A percentile compares a stretch with the other conserved stretches of the same genome.
These are phyloP conservation scores for Podarcis lilfordi DNA, from an alignment of 2,797 vertebrate genomes.

Conservation along the genomic window DNA sequence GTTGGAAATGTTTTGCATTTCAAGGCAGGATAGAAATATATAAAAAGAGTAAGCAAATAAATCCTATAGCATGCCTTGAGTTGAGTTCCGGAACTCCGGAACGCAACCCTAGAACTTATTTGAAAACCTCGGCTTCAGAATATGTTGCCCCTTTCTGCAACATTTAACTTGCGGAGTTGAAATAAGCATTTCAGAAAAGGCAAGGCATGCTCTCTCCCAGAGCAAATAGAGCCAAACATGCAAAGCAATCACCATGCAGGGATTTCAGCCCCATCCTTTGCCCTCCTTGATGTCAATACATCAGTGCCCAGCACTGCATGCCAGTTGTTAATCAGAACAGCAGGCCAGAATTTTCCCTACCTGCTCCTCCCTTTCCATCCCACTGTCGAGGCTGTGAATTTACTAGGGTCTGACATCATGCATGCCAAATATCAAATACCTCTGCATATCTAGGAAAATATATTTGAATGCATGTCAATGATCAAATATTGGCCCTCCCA, in stretches of 20 bases:
- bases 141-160: not conserved
- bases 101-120: not conserved
- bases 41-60: not conserved
- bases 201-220: not conserved
- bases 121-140: not conserved
- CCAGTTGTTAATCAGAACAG: not conserved
- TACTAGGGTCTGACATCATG: not conserved
- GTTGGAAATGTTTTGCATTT: not conserved
- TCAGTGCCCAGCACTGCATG: too few species aligned
- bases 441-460: not conserved
- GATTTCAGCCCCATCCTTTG: too few species aligned
- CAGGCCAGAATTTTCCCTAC: not conserved
- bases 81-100: not conserved
- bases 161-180: not conserved
- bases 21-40: not conserved
- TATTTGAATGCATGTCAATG: not conserved
- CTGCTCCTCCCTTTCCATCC: not conserved
- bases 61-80: not conserved
- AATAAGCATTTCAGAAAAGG: not conserved
- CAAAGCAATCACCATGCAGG: not conserved
- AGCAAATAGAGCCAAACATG: not conserved
- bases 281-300: not conserved
- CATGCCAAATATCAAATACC: not conserved
- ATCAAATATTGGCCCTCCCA: not conserved
- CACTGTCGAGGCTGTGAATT: not conserved